These are phyloP conservation scores for Electrona antarctica DNA, from an alignment of 2,113 vertebrate genomes.

Conservation along the genomic window DNA sequence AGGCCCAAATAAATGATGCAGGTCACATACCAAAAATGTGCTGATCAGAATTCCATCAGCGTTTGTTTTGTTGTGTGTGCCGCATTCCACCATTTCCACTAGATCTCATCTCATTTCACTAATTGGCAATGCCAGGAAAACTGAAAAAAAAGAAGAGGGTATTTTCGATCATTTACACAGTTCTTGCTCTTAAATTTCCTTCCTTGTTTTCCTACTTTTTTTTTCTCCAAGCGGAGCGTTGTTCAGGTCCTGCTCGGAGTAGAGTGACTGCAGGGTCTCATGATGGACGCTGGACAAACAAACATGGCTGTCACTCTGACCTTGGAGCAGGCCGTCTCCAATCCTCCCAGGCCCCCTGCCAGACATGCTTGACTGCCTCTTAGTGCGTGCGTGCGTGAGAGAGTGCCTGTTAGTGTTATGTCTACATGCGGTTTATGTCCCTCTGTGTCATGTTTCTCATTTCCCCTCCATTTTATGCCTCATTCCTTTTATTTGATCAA, in stretches of 20 bases:
- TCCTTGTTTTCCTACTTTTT: not conserved
- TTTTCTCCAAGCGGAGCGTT: not conserved
- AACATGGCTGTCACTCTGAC: conserved; percentile 26
- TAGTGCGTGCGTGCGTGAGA: not conserved
- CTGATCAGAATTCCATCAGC: no score
- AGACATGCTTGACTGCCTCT: not conserved
- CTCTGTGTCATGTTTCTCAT: no score
- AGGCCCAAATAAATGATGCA: no score
- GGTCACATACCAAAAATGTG: no score
- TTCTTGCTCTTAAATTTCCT: not conserved
- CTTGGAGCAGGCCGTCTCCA: conserved; percentile 24
- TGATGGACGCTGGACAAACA: conserved; percentile 18
- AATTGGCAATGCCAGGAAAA: not conserved
- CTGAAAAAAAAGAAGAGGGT: not conserved
- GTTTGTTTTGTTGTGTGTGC: no score
- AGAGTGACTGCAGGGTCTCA: not conserved
- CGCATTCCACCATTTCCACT: no score
- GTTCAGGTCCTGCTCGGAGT: not conserved
- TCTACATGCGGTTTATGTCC: no score
- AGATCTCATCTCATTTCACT: no score
- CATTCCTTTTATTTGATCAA: no score
- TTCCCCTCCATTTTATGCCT: no score
- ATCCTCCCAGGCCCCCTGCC: not conserved
- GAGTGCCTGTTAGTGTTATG: not conserved
- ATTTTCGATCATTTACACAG: not conserved